Base-by-base conservation (phyloP, 2,888 invertebrate genomes). In the Drosophila birchii region DNA sequence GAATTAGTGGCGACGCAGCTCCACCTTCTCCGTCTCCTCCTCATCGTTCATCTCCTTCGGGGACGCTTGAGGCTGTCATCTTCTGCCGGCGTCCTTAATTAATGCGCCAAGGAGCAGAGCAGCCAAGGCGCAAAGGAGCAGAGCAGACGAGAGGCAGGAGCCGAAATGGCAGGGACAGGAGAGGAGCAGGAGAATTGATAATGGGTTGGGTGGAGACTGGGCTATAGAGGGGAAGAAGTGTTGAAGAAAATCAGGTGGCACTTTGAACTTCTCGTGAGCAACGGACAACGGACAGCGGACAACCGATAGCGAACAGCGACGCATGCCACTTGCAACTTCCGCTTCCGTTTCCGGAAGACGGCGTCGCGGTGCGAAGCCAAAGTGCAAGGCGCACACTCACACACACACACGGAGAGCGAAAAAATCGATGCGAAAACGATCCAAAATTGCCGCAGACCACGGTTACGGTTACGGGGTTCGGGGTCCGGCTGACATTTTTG, bases 271-370 rank as follows among this genome's bases (percentile, higher is more conserved):
- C 60, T 64, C 59, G 23, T 32, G 18, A 44, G 20, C 18, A 39
- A 9, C 47, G 57, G 34, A 57, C n/a, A 36, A 8, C 61, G 43
- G 36, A 45, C 44, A 57, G 12, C 69, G 62, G 72, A 68, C 79
- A 81, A 47, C 62, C 60, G 70, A 69, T 79, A 81, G 61, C 45
- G 12, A 41, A 67, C 74, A 66, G 68, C 78, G 78, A 84, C 86
- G 88, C 88, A 84, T 80, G 83, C 80, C 78, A 83, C 78, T 80
- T 88, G 86, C 79, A 75, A 82, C 80, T 82, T 84, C 86, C 83
- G 83, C 73, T 82, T 87, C 82, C 87, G 85, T 67, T 29, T 43
- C 32, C 29, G 62, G 49, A 20, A 51, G 16, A 34, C 68, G 74
- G 54, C 62, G 62, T 53, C 58, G 68, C 63, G 45, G 41, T 55